Base-by-base conservation (phyloP, 2,888 invertebrate species). In the Limnephilus lunatus region DNA sequence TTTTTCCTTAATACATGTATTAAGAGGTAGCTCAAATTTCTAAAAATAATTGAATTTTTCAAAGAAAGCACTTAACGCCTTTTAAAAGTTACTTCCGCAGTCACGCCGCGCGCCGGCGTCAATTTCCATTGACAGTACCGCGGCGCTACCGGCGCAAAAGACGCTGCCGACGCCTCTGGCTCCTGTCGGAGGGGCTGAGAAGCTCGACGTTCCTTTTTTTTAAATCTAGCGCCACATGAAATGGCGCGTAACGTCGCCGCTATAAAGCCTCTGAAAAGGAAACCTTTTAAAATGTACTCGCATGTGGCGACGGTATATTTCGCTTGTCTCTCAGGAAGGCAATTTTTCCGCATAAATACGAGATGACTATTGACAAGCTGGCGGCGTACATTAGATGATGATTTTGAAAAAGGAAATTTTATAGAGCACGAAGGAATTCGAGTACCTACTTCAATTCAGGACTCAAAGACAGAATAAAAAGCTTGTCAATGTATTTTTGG, bases 331-430 rank as follows among this genome's bases (percentile, higher is more conserved):
- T 9, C 86, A 44, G 35, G 44, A 86, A n/a, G 48, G 86, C n/a
- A 86, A 48, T 44, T 44, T 86, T 86, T 86, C 44, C 86, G 30
- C 15, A 86, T 86, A 86, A 86, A 86, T 48, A 86, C 44, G 44
- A 39, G n/a, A 85, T 44, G 85, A 86, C 48, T 39, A 35, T 86
- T 86, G 35, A 86, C 86, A 86, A 15, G 86, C 44, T 30, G 48
- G 86, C 68, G 25, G 25, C 68, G n/a, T 14, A 30, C 86, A 86
- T 86, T 86, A 86, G 14, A 30, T 25, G 44, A 48, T 86, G 14
- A 83, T 39, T 32, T 83, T 25, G 9, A 83, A 35, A 83, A 31
- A 12, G 3, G 25, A 32, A 25, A 68, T 68, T 19, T 68, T 68
- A 68, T 7, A 5, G 25, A 68, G 25, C 68, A 25, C 2, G 25